Percentiles rank a stretch among this genome's conserved stretches.
Conservation (phyloP, 1,140 invertebrate species). For the Acromyrmex echinatior region DNA sequence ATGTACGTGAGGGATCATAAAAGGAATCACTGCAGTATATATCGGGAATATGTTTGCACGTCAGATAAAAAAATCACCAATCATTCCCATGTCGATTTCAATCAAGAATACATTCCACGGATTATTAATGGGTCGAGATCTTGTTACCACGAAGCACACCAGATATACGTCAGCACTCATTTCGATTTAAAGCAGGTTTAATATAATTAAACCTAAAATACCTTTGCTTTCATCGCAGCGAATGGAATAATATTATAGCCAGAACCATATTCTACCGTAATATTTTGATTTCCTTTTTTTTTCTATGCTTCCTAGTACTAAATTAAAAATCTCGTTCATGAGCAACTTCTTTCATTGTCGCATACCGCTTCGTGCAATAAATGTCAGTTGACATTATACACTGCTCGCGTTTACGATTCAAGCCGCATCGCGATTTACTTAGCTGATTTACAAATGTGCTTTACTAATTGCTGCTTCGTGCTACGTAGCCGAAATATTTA, state of each 20-base stretch:
- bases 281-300: not conserved
- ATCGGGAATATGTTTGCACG: not conserved
- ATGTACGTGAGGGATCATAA: slow-evolving; percentile 40
- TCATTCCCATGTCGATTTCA: slow-evolving; percentile 24
- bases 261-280: not conserved
- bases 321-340: slow-evolving; percentile 33
- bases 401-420: slow-evolving; percentile 31
- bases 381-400: slow-evolving; percentile 33
- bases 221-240: not conserved
- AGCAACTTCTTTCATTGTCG: slow-evolving; percentile 33
- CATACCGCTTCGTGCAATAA: slow-evolving; percentile 29
- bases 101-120: slow-evolving; percentile 26
- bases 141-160: slow-evolving; percentile 27
- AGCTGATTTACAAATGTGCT: slow-evolving; percentile 59
- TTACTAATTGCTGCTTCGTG: slow-evolving; percentile 51
- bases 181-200: not conserved
- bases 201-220: slow-evolving; percentile 27
- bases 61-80: not conserved
- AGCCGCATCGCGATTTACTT: slow-evolving; percentile 48
- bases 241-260: not conserved
- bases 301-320: not conserved
- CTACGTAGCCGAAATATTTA: slow-evolving; percentile 58
- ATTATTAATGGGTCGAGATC: slow-evolving; percentile 66
- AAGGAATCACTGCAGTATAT: slow-evolving; percentile 12
- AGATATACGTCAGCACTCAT: slow-evolving; percentile 10